Conservation (phyloP, 1,140 invertebrate species). For the Asobara japonica region DNA sequence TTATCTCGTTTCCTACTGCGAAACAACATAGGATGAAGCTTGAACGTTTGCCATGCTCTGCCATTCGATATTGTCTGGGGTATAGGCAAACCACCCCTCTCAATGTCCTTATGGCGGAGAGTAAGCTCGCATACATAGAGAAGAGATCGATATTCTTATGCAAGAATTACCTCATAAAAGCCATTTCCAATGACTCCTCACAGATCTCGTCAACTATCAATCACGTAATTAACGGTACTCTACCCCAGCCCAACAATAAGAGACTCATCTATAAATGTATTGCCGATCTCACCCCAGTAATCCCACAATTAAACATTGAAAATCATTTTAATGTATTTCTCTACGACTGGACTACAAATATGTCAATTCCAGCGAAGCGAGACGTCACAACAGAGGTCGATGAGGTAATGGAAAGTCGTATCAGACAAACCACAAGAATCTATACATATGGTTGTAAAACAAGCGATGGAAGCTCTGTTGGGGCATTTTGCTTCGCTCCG, state of each 20-base stretch:
- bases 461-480: not conserved
- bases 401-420: not conserved
- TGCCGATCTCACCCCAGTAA: not conserved
- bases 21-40: not conserved
- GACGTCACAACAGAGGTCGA: not conserved
- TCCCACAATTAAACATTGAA: not conserved
- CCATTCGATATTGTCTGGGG: conserved; percentile 9
- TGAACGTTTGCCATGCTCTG: not conserved
- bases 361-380: not conserved
- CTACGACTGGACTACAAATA: not conserved
- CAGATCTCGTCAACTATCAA: not conserved
- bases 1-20: conserved; percentile 19
- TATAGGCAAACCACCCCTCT: conserved; percentile 11
- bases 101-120: conserved; percentile 19
- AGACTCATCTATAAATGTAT: not conserved
- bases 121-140: not conserved
- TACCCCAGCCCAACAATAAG: not conserved
- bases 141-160: not conserved
- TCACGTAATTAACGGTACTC: not conserved
- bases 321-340: not conserved
- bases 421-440: not conserved
- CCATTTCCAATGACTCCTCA: not conserved
- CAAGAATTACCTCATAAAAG: not conserved
- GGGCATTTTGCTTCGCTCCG: not conserved
- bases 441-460: not conserved